phyloP scores from a whole-genome alignment of 2,888 invertebrate species.

The Conomelus anceps region DNA sequence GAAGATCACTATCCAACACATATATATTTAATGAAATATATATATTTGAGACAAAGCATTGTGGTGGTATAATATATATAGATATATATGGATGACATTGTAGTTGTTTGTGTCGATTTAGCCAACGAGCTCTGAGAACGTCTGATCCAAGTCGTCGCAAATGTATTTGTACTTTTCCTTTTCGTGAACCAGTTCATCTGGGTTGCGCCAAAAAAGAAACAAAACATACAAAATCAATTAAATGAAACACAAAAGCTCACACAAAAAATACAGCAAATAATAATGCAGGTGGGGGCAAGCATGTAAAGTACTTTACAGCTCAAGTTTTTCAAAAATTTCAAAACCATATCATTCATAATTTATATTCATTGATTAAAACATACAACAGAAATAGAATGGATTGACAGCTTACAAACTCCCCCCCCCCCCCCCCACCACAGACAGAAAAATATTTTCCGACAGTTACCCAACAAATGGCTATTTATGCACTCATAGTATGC shows the following conservation, averaged over 20 bases:
- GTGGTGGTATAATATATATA: background rate
- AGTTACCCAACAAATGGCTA: too few species aligned
- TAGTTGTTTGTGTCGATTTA: slow-evolving; percentile 36
- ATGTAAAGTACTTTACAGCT: background rate
- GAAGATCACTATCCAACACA: background rate
- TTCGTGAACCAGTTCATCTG: slow-evolving; percentile 56
- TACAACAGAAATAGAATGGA: too few species aligned
- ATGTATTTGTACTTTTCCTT: slow-evolving; percentile 74
- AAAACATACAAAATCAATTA: slow-evolving; percentile 4
- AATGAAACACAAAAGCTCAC: slow-evolving; percentile 25
- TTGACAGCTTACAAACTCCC: too few species aligned
- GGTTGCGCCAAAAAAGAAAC: slow-evolving; percentile 36
- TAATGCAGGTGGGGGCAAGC: background rate
- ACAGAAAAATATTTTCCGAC: too few species aligned
- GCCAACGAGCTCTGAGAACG: slow-evolving; percentile 66
- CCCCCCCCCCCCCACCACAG: too few species aligned
- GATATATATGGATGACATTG: slow-evolving; percentile 35
- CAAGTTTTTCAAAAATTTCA: too few species aligned
- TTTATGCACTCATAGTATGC: too few species aligned
- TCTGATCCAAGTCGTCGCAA: slow-evolving; percentile 68
- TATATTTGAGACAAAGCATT: background rate
- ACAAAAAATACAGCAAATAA: slow-evolving; percentile 21
- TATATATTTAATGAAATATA: too few species aligned
- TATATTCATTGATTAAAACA: too few species aligned
- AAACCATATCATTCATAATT: too few species aligned